Evolutionary conservation across 2,113 vertebrate genomes (phyloP), one percentile per base, ranked within the genome.

Genomic region (Colaptes auratus): DNA sequence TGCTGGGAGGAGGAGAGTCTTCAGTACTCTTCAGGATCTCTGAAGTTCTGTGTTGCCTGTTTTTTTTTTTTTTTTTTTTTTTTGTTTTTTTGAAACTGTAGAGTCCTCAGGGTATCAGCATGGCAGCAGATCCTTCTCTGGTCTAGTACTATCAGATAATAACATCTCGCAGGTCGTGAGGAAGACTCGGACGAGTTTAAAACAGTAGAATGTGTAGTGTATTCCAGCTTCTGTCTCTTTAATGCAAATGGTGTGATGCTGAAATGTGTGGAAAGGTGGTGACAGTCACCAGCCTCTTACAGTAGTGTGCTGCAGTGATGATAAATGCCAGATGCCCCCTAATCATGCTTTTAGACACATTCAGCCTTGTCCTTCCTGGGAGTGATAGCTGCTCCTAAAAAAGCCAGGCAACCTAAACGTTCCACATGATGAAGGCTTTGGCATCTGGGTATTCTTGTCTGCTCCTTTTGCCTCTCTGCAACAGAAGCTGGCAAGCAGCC

Each of bases 281-380:
- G 4, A 64, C 78, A 91, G 88, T 96, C 94, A 92, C 82, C 90
- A 93, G 92, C 82, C 88, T 91, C 92, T 96, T 75, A 55, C 10
- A 75, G 84, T 83, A 48, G 33, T 78, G 42, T 56, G 30, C 30
- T 63, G 74, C 58, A 74, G 7, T 9, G 56, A 31, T 92, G 87
- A 92, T 70, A 86, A 86, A 77, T 78, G 72, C 92, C 95, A 94
- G 85, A 89, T 95, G 77, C 39, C 81, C 44, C 56, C 42, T 84
- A 73, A 84, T 78, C 71, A 81, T 69, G n/a, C 74, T 70, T 80
- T 77, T 80, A 59, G 83, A 20, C n/a, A 71, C 69, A 39, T 86
- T 55, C 52, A 63, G 60, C 72, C 30, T 80, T 88, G 72, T 88
- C 20, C 33, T 83, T 88, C 64, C 3, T 61, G 42, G 92, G 86